A percentile compares a stretch with the other conserved stretches of the same genome.
phyloP scores from a whole-genome alignment of 1,140 invertebrate genomes.

The Ruditapes philippinarum region DNA sequence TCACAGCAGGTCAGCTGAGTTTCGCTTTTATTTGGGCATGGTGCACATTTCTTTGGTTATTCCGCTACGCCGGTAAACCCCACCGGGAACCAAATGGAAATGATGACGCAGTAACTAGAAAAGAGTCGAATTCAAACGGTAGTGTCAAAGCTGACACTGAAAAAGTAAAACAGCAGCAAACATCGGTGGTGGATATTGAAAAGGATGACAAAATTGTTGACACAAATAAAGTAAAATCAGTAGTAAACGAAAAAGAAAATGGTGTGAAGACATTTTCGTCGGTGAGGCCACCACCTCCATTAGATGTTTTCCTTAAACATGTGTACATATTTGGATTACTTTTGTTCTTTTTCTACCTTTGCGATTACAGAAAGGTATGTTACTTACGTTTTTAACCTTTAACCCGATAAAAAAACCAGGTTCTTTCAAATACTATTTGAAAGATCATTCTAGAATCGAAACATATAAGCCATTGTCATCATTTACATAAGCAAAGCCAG shows the following conservation, averaged over 20 bases:
- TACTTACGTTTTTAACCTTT: too few species aligned
- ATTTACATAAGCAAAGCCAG: too few species aligned
- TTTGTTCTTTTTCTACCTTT: conserved; percentile 76
- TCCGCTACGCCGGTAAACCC: not conserved
- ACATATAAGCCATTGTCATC: too few species aligned
- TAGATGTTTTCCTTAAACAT: conserved; percentile 68
- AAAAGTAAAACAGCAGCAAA: not conserved
- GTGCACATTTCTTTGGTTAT: conserved; percentile 22
- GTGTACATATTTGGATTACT: conserved; percentile 70
- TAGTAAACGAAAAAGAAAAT: not conserved
- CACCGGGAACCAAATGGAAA: not conserved
- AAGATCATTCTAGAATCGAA: too few species aligned
- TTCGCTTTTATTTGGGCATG: conserved; percentile 61
- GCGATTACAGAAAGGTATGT: conserved; percentile 77
- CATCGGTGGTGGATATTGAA: not conserved
- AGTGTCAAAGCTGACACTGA: not conserved
- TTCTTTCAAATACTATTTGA: too few species aligned
- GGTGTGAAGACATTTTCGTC: not conserved
- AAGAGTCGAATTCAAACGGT: not conserved
- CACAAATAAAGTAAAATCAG: not conserved
- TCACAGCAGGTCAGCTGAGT: conserved; percentile 72
- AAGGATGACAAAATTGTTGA: not conserved
- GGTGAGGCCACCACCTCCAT: conserved; percentile 40
- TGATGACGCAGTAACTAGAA: not conserved
- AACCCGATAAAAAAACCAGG: too few species aligned